A percentile compares a stretch with the other conserved stretches of the same genome.
phyloP scores from a whole-genome alignment of 2,797 vertebrate species.

The Coregonus sp. region DNA sequence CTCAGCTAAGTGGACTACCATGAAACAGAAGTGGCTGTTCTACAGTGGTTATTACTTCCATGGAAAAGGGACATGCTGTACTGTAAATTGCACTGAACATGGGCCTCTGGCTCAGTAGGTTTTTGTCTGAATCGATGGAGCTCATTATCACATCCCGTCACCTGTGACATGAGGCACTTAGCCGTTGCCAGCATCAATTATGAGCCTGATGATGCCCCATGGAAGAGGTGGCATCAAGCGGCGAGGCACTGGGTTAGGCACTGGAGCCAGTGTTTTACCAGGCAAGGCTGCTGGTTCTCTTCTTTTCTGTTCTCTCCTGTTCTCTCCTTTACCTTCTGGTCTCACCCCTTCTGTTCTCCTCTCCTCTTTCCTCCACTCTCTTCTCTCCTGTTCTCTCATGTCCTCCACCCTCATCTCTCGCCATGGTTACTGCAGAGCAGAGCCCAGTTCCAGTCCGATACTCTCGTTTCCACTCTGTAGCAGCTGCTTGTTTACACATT shows the following conservation, averaged over 20 bases:
- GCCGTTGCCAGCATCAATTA: conserved; percentile 33
- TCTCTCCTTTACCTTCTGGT: not conserved
- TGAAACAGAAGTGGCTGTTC: not conserved
- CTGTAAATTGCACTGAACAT: conserved; percentile 15
- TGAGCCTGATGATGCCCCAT: conserved; percentile 29
- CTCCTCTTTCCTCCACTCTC: not conserved
- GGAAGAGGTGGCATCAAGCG: conserved; percentile 20
- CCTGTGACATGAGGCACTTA: conserved; percentile 42
- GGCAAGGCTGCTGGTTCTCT: not conserved
- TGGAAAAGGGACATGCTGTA: conserved; percentile 30
- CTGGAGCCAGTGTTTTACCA: not conserved
- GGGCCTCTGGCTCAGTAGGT: conserved; percentile 28
- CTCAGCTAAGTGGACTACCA: not conserved
- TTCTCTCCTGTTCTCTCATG: conserved; percentile 3
- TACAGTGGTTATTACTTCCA: conserved; percentile 4
- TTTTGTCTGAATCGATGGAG: conserved; percentile 27
- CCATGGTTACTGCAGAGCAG: conserved; percentile 25
- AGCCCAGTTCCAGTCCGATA: conserved; percentile 12
- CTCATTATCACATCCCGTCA: conserved; percentile 31
- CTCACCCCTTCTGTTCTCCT: not conserved
- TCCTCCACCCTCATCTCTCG: conserved; percentile 2
- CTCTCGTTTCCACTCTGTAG: conserved; percentile 23
- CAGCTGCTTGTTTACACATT: conserved; percentile 44
- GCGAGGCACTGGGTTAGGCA: not conserved
- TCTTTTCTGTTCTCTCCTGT: not conserved